Evolutionary conservation across 2,113 vertebrate genomes (phyloP).

Genomic region (Lamprotornis superbus): DNA sequence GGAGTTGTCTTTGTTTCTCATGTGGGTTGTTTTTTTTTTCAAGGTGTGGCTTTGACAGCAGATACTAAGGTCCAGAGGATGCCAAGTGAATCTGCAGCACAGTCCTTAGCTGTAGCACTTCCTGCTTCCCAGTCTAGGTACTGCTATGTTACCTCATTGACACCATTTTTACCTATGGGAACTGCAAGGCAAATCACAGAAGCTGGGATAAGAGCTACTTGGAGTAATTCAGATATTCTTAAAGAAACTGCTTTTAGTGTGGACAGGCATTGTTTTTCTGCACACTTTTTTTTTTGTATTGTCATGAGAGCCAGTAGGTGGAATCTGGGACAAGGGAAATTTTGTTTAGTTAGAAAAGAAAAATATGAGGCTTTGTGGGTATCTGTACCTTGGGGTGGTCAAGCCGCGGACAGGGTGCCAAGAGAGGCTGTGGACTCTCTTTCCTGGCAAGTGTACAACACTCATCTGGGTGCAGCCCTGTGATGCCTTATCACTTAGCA

Average conservation of each 20-base stretch:
- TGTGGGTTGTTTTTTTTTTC: not conserved
- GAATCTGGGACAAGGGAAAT: not conserved
- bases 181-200: not conserved
- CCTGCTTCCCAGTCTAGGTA: constrained; percentile 91
- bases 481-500: not conserved
- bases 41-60: constrained; percentile 91
- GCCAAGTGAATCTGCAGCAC: constrained; percentile 90
- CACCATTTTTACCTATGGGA: not conserved
- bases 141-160: not conserved
- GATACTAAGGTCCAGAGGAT: constrained; percentile 96
- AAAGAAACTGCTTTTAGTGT: not conserved
- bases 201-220: not conserved
- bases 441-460: not conserved
- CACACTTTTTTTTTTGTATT: accelerated
- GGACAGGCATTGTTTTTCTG: not conserved
- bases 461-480: not conserved
- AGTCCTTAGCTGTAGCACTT: constrained; percentile 87
- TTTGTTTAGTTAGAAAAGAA: not conserved
- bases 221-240: not conserved
- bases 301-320: not conserved
- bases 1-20: not conserved
- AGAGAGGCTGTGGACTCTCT: not conserved
- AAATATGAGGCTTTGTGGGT: not conserved
- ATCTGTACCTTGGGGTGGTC: not conserved
- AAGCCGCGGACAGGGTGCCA: not conserved